Evolutionary conservation across 2,797 vertebrate species (phyloP), one percentile per base, ranked within the genome.

Genomic region (Pantherophis alleghaniensis): DNA sequence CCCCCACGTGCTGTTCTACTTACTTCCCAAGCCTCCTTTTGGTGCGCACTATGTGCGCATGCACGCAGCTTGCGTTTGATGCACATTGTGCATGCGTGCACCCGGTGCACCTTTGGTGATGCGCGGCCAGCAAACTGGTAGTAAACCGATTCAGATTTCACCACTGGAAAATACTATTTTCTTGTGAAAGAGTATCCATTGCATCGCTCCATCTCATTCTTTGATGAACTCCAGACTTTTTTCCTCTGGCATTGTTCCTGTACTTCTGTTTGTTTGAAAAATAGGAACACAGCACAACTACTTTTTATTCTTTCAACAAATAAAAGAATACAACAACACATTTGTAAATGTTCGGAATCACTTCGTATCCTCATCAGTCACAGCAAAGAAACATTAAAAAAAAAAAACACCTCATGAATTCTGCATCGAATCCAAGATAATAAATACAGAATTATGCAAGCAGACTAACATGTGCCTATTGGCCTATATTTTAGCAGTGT

Each of bases 401-500:
- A 92, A 92, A 92, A n/a, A n/a, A 26, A 42, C 32, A 37, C n/a
- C 60, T 60, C 28, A 22, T 89, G 83, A 86, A 90, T 55, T 56
- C 47, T 86, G 47, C 63, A 51, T 83, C 37, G 13, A 57, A 92
- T 16, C 53, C 57, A 28, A 57, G 51, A 57, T 32, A 87, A 87
- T 69, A 90, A 87, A 87, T 57, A 87, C 11, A 32, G 57, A 74
- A 63, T 92, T 88, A 57, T 42, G 22, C 26, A 92, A 24, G 13
- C 91, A 87, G 63, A 26, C 86, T 88, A 7, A 87, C 66, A 66
- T 87, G 61, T 57, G 60, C 74, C n/a, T 60, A 79, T 92, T 92
- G 87, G 57, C 59, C 88, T 89, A 89, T 83, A 51, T 51, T 86
- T 90, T 55, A 92, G 56, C 9, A 90, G 69, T 63, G 89, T 86